Evolutionary conservation across 1,140 invertebrate species (phyloP), one percentile per base, ranked within the genome.

Genomic region (Drosophila sucinea): DNA sequence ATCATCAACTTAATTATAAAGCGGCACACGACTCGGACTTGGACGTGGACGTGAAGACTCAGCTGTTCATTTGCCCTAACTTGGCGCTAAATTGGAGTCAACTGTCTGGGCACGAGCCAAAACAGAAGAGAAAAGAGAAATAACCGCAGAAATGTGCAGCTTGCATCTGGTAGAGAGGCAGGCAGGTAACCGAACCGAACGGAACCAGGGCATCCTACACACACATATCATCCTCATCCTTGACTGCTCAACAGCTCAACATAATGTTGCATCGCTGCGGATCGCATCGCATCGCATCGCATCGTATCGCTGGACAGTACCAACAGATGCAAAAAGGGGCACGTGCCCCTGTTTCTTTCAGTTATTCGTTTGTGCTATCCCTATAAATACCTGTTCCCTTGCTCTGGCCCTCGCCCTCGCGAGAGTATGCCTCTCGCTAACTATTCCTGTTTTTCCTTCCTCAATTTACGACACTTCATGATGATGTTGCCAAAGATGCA

Each of bases 401-500:
- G 44, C 44, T 23, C 17, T 17, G 17, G 17, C 17, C 35, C 35
- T 38, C 35, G 4, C 2, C 2, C 2, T 2, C 30, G 4, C 2
- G 4, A 30, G 35, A 11, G 11, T 8, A 38, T 11, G 10, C 10
- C 44, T 25, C 35, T 38, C 35, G 35, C 23, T 27, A 51, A 51
- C 44, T 51, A 51, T 51, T 51, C 44, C 44, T 27, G 44, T 51
- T 51, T 51, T 25, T 51, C 25, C 44, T 51, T 23, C 3, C 44
- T 10, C 25, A 27, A 51, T 51, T 51, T 51, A 51, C 44, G 44
- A 51, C 44, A 51, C 44, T 51, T 27, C 44, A 51, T 51, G 44
- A 51, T 51, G 23, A 51, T 51, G 44, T 51, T 51, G 44, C 44
- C 44, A 51, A 51, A 51, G 44, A 51, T 51, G 44, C 44, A 51